A percentile compares a stretch with the other conserved stretches of the same genome.
phyloP scores from a whole-genome alignment of 92 coral and sea anemone genomes.

The Zoanthus solanderi region DNA sequence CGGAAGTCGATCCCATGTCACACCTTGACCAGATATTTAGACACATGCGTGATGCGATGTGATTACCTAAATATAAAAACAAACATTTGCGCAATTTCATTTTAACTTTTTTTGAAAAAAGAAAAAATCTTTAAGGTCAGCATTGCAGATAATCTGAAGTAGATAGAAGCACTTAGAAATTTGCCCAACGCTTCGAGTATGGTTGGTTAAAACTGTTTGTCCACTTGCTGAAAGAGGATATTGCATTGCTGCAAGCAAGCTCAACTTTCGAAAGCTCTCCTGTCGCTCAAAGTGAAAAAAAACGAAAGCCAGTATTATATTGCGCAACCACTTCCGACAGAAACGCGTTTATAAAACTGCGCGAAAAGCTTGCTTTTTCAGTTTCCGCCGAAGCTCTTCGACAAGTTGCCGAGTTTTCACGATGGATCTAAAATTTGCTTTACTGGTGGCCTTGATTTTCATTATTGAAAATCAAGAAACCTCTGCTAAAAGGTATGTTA shows the following conservation, averaged over 20 bases:
- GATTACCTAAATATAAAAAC: background rate
- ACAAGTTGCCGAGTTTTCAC: background rate
- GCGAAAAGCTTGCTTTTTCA: conserved; percentile 7
- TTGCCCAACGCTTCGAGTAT: too few relatives aligned
- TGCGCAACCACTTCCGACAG: conserved; percentile 42
- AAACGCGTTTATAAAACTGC: conserved; percentile 9
- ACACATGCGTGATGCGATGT: background rate
- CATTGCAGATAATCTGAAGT: too few relatives aligned
- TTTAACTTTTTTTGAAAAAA: background rate
- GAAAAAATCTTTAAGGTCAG: too few relatives aligned
- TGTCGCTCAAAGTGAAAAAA: background rate
- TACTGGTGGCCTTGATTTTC: conserved; percentile 33
- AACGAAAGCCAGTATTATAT: conserved; percentile 12
- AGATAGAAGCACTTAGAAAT: too few relatives aligned
- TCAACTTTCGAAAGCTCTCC: conserved; percentile 18
- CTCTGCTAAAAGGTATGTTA: conserved; percentile 17
- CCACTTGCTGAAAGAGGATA: conserved; percentile 2
- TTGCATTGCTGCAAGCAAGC: background rate
- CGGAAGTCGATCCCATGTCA: conserved; percentile 20
- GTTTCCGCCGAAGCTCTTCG: conserved; percentile 22
- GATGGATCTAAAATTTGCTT: conserved; percentile 35
- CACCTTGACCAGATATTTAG: background rate
- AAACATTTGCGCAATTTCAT: background rate
- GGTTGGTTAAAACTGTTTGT: background rate
- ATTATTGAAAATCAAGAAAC: conserved; percentile 16